Percentiles rank a stretch among this genome's conserved stretches.
Conservation (phyloP, 2,888 invertebrate genomes). For the Athrips mouffetella region DNA sequence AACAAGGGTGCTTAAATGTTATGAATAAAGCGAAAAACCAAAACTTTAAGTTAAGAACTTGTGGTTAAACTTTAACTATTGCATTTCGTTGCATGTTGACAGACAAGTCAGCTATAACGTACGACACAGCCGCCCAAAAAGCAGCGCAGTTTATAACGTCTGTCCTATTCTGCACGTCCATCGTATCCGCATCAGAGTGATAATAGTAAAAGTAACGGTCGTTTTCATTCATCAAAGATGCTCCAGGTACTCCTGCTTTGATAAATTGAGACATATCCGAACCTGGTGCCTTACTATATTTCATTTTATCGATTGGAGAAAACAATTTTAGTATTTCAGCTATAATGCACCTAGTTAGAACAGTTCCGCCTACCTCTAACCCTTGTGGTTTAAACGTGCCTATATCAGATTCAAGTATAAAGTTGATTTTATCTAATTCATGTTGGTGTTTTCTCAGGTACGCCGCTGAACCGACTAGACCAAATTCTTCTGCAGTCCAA, state of each 20-base stretch:
- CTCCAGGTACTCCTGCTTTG: conserved; percentile 82
- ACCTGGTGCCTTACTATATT: conserved; percentile 73
- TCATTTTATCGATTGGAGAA: conserved; percentile 77
- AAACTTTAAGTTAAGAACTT: no score
- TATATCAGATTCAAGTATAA: conserved; percentile 90
- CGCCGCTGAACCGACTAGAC: conserved; percentile 81
- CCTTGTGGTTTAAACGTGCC: conserved; percentile 89
- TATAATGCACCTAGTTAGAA: conserved; percentile 82
- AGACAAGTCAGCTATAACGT: conserved; percentile 84
- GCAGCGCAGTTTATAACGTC: conserved; percentile 84
- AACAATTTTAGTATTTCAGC: conserved; percentile 81
- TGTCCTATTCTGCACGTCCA: conserved; percentile 82
- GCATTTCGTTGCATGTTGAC: conserved; percentile 80
- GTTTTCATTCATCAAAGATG: conserved; percentile 81
- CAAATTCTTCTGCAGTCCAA: conserved; percentile 86
- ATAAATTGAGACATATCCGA: conserved; percentile 84
- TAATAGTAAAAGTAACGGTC: conserved; percentile 84
- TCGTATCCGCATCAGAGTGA: conserved; percentile 86
- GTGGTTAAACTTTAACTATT: no score
- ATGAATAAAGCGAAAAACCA: no score
- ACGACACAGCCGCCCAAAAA: conserved; percentile 85
- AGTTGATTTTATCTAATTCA: conserved; percentile 80
- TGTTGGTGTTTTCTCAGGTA: conserved; percentile 80
- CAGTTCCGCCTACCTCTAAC: conserved; percentile 81
- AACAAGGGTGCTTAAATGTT: no score